phyloP scores from a whole-genome alignment of 2,113 vertebrate genomes.

The Chrysemys picta region DNA sequence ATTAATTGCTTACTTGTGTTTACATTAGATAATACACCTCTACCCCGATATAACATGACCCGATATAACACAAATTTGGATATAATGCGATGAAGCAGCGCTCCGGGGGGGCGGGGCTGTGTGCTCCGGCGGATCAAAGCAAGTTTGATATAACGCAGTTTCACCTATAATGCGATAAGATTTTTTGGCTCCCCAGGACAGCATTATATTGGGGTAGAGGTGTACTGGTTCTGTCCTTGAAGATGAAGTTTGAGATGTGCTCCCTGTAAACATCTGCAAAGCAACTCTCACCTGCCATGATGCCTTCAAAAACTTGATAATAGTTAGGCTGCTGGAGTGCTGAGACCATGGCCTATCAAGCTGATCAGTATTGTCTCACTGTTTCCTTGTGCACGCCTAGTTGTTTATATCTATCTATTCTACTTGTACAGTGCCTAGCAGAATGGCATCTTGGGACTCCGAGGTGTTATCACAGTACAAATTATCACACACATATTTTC shows the following conservation, averaged over 20 bases:
- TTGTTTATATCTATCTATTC: not conserved
- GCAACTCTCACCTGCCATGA: not conserved
- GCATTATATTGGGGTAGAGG: too few relatives aligned
- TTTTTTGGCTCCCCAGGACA: too few relatives aligned
- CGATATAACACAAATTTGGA: too few relatives aligned
- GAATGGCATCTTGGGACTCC: not conserved
- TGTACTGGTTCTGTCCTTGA: not conserved
- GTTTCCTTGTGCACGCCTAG: not conserved
- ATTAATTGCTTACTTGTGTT: conserved; percentile 6
- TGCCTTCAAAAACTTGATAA: not conserved
- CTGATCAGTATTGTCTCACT: not conserved
- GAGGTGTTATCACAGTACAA: not conserved
- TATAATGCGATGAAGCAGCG: too few relatives aligned
- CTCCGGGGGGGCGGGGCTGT: too few relatives aligned
- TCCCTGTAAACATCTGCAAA: not conserved
- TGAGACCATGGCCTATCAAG: not conserved
- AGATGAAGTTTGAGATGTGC: not conserved
- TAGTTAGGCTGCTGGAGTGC: not conserved
- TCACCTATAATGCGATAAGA: too few relatives aligned
- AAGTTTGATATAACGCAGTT: too few relatives aligned
- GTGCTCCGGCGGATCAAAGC: too few relatives aligned
- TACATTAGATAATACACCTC: not conserved
- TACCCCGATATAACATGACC: too few relatives aligned
- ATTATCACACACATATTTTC: not conserved
- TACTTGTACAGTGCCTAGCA: not conserved